Base-by-base conservation (phyloP, 2,888 invertebrate species). In the Tanytarsus gracilentus region DNA sequence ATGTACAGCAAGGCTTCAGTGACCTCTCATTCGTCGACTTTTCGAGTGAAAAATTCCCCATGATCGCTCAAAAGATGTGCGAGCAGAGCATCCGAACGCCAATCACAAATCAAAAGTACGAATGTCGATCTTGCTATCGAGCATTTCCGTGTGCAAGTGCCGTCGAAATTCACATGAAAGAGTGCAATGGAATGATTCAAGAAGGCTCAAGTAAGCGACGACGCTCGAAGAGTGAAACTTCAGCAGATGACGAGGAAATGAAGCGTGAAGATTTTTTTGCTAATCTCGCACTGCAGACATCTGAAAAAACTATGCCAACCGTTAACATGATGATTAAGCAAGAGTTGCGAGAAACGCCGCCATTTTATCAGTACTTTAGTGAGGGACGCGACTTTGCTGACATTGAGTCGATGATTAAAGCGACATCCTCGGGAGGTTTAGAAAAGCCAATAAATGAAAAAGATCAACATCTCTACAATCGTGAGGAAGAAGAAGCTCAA, bases 261-360 rank as follows among this genome's bases (percentile, higher is more conserved):
- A 77, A 79, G 50, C 78, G 89, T 36, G 85, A 86, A 62, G 86
- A 88, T 65, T 91, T 93, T 70, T 86, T 93, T 68, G 86, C 88
- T 1, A 82, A 86, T 63, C 75, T 92, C 23, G 85, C 89, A 68
- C 77, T 89, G 36, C 84, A 84, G 68, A 86, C 21, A 11, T 26
- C 29, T 39, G 51, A 50, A 11, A 61, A 61, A 29, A 27, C 39
- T 16, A 39, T 39, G 16, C 29, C 55, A 16, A 33, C 48, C 9
- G 16, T 26, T 36, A 14, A 25, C 6, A 56, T 56, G 40, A 25
- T 58, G 14, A 58, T 58, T 23, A 58, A 58, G 21, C 58, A 58
- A 29, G 58, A 58, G 29, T 21, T 48, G 8, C 14, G 58, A 7
- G 18, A 27, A 27, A 58, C 58, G 5, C 48, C 58, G n/a, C 58